Evolutionary conservation across 2,113 vertebrate species (phyloP).

Genomic region (Menidia beryllina): DNA sequence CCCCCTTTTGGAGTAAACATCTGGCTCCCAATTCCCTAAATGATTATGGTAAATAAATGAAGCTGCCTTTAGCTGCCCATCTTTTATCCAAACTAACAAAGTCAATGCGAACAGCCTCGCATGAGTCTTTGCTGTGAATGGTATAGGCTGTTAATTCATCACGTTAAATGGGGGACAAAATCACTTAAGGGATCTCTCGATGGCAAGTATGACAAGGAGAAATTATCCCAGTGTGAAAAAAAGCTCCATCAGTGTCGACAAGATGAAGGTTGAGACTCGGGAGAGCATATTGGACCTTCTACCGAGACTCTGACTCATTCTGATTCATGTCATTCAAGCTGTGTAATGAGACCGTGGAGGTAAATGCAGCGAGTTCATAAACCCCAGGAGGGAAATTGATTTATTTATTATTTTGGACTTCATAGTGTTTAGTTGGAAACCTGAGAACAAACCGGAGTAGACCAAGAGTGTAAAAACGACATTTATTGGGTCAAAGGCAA

Average conservation of each 20-base stretch:
- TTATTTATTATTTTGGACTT: no score
- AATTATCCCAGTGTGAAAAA: no score
- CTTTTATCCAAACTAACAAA: background rate
- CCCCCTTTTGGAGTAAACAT: background rate
- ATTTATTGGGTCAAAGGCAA: no score
- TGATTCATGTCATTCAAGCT: background rate
- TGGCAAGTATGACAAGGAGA: no score
- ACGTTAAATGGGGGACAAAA: no score
- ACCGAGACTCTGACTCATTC: no score
- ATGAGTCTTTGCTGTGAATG: background rate
- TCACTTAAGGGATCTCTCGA: no score
- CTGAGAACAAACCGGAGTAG: no score
- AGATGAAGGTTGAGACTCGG: background rate
- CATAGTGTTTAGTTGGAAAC: no score
- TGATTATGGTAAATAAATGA: background rate
- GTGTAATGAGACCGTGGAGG: background rate
- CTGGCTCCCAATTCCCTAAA: background rate
- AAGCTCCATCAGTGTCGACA: background rate
- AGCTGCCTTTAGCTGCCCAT: background rate
- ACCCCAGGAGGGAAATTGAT: no score
- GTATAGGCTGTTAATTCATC: background rate
- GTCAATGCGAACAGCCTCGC: background rate
- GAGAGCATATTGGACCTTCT: no score
- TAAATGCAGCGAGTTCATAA: background rate
- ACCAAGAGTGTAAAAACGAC: no score